phyloP scores from a whole-genome alignment of 2,113 vertebrate genomes.

The Peromyscus polionotus region DNA sequence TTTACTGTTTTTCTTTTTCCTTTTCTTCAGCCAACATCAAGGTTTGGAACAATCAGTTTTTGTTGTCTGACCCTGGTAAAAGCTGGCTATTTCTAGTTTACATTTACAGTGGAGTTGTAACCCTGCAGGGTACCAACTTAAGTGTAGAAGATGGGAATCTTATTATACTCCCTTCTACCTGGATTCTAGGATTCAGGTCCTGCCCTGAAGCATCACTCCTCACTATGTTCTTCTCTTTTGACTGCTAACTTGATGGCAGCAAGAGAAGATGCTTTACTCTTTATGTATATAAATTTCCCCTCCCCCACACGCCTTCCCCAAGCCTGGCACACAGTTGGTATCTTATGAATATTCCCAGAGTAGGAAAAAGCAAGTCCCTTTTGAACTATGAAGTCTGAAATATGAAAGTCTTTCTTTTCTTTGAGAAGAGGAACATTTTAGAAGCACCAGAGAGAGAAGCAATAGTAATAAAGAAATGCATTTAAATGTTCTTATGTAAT shows the following conservation, averaged over 20 bases:
- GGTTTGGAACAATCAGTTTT: neutral
- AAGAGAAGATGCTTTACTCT: neutral
- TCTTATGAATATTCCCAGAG: neutral
- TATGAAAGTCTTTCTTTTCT: slow-evolving; percentile 12
- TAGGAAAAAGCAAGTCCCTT: neutral
- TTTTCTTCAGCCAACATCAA: neutral
- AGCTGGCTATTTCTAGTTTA: neutral
- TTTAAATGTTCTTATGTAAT: neutral
- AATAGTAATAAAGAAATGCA: neutral
- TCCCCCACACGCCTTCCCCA: neutral
- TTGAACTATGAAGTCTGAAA: neutral
- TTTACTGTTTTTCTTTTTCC: neutral
- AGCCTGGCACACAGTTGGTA: neutral
- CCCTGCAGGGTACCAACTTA: neutral
- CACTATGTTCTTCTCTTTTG: neutral
- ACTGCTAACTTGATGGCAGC: neutral
- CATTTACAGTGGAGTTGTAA: neutral
- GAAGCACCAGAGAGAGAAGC: neutral
- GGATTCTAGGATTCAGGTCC: neutral
- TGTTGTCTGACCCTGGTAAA: neutral
- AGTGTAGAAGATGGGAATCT: neutral
- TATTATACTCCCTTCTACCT: neutral
- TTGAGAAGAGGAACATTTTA: slow-evolving; percentile 23
- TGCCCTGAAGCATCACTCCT: neutral
- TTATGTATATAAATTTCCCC: neutral